Conservation (phyloP, 1,140 invertebrate species). For the Drosophila miranda region DNA sequence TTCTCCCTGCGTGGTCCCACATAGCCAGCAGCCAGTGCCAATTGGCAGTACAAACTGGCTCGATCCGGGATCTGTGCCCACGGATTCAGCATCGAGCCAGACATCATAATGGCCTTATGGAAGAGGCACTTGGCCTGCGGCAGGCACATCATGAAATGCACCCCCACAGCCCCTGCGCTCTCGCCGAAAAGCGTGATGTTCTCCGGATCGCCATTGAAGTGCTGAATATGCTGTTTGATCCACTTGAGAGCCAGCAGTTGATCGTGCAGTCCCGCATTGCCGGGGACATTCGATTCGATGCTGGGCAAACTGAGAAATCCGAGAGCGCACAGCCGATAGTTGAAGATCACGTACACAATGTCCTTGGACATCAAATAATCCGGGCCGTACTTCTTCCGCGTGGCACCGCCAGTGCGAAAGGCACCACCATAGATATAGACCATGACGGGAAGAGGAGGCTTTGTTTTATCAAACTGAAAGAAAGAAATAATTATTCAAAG, state of each 20-base stretch:
- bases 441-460: constrained; percentile 84
- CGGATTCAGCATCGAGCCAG: constrained; percentile 83
- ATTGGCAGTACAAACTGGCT: constrained; percentile 20
- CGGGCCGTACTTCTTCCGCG: constrained; percentile 83
- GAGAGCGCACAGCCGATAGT: constrained; percentile 87
- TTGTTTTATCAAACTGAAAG: constrained; percentile 45
- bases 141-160: constrained; percentile 69
- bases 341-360: constrained; percentile 86
- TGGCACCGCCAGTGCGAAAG: constrained; percentile 83
- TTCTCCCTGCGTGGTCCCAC: constrained; percentile 55
- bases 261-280: constrained; percentile 84
- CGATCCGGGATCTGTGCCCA: constrained; percentile 44
- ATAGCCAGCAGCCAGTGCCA: constrained; percentile 59
- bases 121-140: constrained; percentile 83
- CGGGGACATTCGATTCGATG: constrained; percentile 73
- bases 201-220: constrained; percentile 65
- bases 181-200: constrained; percentile 79
- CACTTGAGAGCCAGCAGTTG: constrained; percentile 82
- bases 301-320: constrained; percentile 85
- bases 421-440: constrained; percentile 89
- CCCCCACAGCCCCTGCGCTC: constrained; percentile 75
- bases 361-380: constrained; percentile 85
- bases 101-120: constrained; percentile 85
- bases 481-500: not conserved
- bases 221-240: constrained; percentile 71